Base-by-base conservation (phyloP, 2,888 invertebrate genomes). In the Nymphalis polychloros region DNA sequence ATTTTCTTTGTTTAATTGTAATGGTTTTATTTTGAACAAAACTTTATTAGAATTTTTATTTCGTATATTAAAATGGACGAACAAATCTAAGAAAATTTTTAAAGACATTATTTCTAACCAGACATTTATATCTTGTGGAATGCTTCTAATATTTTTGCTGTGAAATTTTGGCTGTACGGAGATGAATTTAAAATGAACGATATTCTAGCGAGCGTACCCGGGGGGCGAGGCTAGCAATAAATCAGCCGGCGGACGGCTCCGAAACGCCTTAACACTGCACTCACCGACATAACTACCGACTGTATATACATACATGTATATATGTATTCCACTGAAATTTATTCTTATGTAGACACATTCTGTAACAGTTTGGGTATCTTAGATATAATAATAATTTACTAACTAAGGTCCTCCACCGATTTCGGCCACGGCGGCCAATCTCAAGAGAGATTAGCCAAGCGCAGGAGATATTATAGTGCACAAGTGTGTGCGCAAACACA, bases 191-290 rank as follows among this genome's bases (percentile, higher is more conserved):
- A 72, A 74, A 74, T 73, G 73, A 75, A 71, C 71, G 71, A 68
- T 63, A 64, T 69, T 63, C 69, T 53, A 71, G 71, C 71, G 71
- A 73, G 71, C 68, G 70, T 50, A 63, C 73, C 76, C 76, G 70
- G 69, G 75, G 74, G 76, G 77, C 74, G 70, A 64, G 67, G 69
- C 77, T 70, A 68, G 71, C 70, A 49, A 74, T 78, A 78, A 77
- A 78, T 78, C 78, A 76, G 75, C 64, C 70, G 73, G 70, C 75
- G 77, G 76, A 70, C 74, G 68, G 70, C 59, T 23, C 57, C 55
- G 71, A 52, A 67, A 71, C 74, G 75, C 75, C 74, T 74, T 74
- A 70, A 68, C 78, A 73, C 72, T 77, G 79, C 79, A 78, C 75
- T 74, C 73, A 71, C 73, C 72, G 76, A 76, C 75, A 62, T 64